These are phyloP conservation scores for Timandra comae DNA, from an alignment of 2,888 invertebrate species.

Conservation along the genomic window DNA sequence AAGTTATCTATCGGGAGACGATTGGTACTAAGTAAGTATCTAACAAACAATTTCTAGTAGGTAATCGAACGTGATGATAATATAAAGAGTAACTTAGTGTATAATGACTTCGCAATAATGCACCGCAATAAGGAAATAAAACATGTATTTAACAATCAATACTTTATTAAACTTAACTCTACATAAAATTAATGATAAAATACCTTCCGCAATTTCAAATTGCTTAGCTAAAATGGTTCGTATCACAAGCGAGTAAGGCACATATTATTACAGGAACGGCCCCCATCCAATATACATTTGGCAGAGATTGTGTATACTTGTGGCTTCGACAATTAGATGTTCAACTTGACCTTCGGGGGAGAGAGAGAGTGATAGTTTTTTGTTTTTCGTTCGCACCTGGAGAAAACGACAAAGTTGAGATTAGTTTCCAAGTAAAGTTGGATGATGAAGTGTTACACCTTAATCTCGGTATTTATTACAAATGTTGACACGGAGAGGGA, in stretches of 20 bases:
- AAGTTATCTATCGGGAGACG: too few species aligned
- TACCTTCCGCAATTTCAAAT: conserved; percentile 17
- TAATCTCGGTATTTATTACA: background rate
- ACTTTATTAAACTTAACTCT: conserved; percentile 13
- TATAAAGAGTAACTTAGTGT: too few species aligned
- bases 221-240: conserved; percentile 2
- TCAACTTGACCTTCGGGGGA: conserved; percentile 97
- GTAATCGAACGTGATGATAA: too few species aligned
- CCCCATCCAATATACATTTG: conserved; percentile 99
- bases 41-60: too few species aligned
- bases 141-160: conserved; percentile 11
- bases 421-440: background rate
- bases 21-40: too few species aligned
- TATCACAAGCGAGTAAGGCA: conserved; percentile 9
- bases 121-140: conserved; percentile 14
- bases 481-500: too few species aligned
- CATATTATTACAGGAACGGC: conserved; percentile 80
- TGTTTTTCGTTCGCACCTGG: conserved; percentile 78
- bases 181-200: conserved; percentile 5
- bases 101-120: too few species aligned
- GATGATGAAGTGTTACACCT: background rate
- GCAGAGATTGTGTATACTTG: conserved; percentile 89
- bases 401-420: conserved; percentile 15
- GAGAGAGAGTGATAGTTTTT: conserved; percentile 80
- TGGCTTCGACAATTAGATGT: conserved; percentile 94